phyloP scores from a whole-genome alignment of 2,888 invertebrate genomes.

The Parnassius mnemosyne region DNA sequence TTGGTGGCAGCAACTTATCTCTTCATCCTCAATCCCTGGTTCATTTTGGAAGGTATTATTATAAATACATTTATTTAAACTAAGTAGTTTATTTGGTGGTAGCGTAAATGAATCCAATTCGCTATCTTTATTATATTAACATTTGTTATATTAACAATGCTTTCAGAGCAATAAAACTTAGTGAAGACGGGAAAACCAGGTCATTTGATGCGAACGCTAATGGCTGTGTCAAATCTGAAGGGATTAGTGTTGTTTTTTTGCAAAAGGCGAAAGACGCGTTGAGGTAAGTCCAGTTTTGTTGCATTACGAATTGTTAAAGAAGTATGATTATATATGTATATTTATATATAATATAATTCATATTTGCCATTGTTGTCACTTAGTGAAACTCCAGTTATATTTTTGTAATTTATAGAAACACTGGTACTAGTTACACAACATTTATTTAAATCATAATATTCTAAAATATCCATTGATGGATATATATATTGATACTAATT shows the following conservation, averaged over 20 bases:
- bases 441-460: no score
- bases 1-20: slow-evolving; percentile 78
- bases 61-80: not conserved
- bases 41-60: slow-evolving; percentile 34
- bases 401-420: no score
- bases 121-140: not conserved
- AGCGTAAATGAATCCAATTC: no score
- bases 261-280: slow-evolving; percentile 79
- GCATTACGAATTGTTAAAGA: no score
- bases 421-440: no score
- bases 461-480: no score
- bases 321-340: no score
- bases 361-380: no score
- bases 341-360: no score
- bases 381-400: no score
- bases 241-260: slow-evolving; percentile 82
- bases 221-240: slow-evolving; percentile 86
- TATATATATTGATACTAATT: no score
- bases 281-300: slow-evolving; percentile 33
- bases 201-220: slow-evolving; percentile 89
- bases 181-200: slow-evolving; percentile 90
- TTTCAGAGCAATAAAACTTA: slow-evolving; percentile 64
- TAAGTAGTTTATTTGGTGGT: no score
- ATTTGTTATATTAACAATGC: not conserved
- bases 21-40: slow-evolving; percentile 63